Evolutionary conservation across 2,888 invertebrate genomes (phyloP).

Genomic region (Thelaira solivaga): DNA sequence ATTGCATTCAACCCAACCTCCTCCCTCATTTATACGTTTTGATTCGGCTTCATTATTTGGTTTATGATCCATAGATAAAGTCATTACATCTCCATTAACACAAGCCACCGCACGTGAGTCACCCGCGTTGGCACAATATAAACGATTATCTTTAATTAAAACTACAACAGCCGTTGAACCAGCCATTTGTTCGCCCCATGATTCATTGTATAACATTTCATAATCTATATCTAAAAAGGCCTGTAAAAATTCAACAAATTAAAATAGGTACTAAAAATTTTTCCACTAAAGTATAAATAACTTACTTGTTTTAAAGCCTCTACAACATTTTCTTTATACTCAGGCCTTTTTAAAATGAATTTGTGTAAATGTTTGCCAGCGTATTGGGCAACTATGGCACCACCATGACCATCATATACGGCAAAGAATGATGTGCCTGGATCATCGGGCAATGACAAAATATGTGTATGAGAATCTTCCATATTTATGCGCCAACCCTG

Average conservation of each 20-base stretch:
- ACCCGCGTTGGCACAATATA: slow-evolving; percentile 98
- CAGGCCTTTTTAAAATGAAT: slow-evolving; percentile 88
- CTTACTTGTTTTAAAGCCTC: slow-evolving; percentile 89
- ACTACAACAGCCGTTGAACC: slow-evolving; percentile 95
- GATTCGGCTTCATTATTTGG: slow-evolving; percentile 93
- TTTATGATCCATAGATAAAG: slow-evolving; percentile 94
- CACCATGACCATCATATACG: slow-evolving; percentile 88
- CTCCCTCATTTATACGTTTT: slow-evolving; percentile 93
- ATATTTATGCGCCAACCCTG: slow-evolving; percentile 99
- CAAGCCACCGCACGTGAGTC: slow-evolving; percentile 97
- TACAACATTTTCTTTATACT: slow-evolving; percentile 88
- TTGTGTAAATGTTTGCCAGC: slow-evolving; percentile 97
- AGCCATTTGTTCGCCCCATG: slow-evolving; percentile 93
- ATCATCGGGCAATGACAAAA: slow-evolving; percentile 94
- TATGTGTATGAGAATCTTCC: slow-evolving; percentile 99
- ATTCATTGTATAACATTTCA: slow-evolving; percentile 93
- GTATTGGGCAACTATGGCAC: slow-evolving; percentile 93
- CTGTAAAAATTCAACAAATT: slow-evolving; percentile 73
- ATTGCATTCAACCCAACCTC: slow-evolving; percentile 98
- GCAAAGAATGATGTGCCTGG: slow-evolving; percentile 96
- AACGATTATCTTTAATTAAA: slow-evolving; percentile 87
- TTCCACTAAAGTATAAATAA: not conserved
- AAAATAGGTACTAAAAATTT: not conserved
- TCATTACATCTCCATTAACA: slow-evolving; percentile 84
- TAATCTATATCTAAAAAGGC: slow-evolving; percentile 95